phyloP scores from a whole-genome alignment of 2,113 vertebrate genomes.

The Ifrita kowaldi region DNA sequence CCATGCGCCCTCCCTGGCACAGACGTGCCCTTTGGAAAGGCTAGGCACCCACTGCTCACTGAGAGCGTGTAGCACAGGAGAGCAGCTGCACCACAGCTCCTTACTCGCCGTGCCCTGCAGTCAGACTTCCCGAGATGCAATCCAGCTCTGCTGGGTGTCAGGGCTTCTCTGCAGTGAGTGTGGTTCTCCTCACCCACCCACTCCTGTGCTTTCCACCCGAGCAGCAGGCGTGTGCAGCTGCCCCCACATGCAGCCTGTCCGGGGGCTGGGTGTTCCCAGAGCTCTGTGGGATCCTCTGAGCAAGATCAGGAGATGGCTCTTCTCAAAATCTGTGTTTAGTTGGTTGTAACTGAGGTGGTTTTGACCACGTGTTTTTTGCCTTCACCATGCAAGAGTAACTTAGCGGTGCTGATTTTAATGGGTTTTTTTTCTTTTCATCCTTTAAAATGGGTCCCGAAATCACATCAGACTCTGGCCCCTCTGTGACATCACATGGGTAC shows the following conservation, averaged over 20 bases:
- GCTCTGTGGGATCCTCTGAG: background rate
- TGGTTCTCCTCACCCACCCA: background rate
- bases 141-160: no score
- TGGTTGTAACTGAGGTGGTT: background rate
- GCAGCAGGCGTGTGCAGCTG: accelerated
- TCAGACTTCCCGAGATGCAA: background rate
- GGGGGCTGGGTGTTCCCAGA: background rate
- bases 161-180: background rate
- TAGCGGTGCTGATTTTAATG: background rate
- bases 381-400: background rate
- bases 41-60: accelerated
- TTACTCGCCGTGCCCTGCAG: accelerated
- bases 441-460: background rate
- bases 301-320: background rate
- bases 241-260: accelerated
- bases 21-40: background rate
- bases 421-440: background rate
- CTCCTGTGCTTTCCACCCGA: background rate
- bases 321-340: background rate
- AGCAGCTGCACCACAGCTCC: background rate
- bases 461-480: background rate
- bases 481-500: background rate
- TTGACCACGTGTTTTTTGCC: background rate
- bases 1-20: background rate
- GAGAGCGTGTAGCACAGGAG: accelerated